Percentiles rank a stretch among this genome's conserved stretches.
phyloP scores from a whole-genome alignment of 2,113 vertebrate genomes.

The Scomber scombrus region DNA sequence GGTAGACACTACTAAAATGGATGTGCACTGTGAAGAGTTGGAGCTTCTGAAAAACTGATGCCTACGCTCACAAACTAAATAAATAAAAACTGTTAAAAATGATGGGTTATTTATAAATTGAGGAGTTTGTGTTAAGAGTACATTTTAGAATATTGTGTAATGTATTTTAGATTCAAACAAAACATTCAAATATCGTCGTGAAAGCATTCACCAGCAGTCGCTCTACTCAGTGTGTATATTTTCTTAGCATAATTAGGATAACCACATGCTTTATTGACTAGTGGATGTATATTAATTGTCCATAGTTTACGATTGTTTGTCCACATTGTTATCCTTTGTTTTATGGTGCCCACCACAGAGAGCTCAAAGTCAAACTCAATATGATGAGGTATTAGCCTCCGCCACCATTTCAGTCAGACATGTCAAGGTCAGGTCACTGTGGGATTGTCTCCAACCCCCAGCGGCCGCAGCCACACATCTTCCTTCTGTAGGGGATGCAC shows the following conservation, averaged over 20 bases:
- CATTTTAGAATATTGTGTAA: neutral
- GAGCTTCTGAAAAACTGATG: too few relatives aligned
- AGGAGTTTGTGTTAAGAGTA: neutral
- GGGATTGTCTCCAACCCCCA: constrained; percentile 76
- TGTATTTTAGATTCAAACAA: neutral
- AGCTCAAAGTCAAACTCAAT: constrained; percentile 81
- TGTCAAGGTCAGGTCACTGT: constrained; percentile 84
- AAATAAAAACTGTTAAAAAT: too few relatives aligned
- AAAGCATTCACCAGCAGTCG: too few relatives aligned
- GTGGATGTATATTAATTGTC: constrained; percentile 58
- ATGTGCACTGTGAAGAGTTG: too few relatives aligned
- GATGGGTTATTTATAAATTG: neutral
- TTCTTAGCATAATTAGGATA: constrained; percentile 15
- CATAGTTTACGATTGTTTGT: constrained; percentile 79
- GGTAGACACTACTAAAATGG: too few relatives aligned
- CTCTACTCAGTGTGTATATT: neutral
- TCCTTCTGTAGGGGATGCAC: constrained; percentile 64
- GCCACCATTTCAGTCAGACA: constrained; percentile 78
- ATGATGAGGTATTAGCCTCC: constrained; percentile 85
- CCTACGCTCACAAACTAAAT: too few relatives aligned
- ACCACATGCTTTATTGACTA: constrained; percentile 1
- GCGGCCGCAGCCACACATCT: constrained; percentile 69
- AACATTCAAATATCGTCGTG: neutral
- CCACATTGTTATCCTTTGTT: constrained; percentile 82
- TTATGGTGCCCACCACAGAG: constrained; percentile 74